Evolutionary conservation across 2,113 vertebrate genomes (phyloP), one percentile per base, ranked within the genome.

Genomic region (Mustela nigripes): DNA sequence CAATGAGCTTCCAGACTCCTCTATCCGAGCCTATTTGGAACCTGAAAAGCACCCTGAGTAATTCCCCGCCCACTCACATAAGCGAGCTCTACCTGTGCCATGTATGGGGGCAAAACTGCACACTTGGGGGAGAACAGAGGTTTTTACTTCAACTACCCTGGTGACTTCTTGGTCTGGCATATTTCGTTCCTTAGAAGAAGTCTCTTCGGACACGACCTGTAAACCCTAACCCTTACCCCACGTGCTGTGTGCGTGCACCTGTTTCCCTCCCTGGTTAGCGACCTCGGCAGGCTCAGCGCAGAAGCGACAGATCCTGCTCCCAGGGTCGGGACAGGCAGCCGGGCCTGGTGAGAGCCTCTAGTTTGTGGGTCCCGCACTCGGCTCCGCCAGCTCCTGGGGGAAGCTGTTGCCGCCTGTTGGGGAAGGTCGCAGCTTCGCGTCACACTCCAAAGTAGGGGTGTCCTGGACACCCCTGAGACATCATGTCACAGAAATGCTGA

Each of bases 21-120:
- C 6, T 2, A 21, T 85, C 28, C 62, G 2, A 11, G 31, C 39
- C 50, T 5, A 2, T 67, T 50, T 58, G 24, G 0, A 36, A 5
- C 36, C 22, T n/a, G 14, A 14, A 14, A 45, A 48, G 5, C 28
- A 6, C 53, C 36, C 3, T 22, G 50, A 50, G 1, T 22, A 7
- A 10, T 12, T 15, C 76, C 21, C 16, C 0, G 16, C 16, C 3
- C 21, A 0, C 5, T 26, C 50, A 26, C 53, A 1, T 42, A 10
- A 71, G 45, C 19, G 6, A 22, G 67, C 65, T 33, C 1, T 11
- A 5, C 50, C 93, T 15, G 4, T 0, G 11, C 45, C 12, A 2
- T 2, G 2, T 33, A 5, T 14, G 12, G 36, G 7, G 3, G 11
- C 15, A 19, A 19, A 28, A 39, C 16, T 42, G 8, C n/a, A 11